Percentiles rank a stretch among this genome's conserved stretches.
Conservation (phyloP, 2,888 invertebrate genomes). For the Cerceris rybyensis region DNA sequence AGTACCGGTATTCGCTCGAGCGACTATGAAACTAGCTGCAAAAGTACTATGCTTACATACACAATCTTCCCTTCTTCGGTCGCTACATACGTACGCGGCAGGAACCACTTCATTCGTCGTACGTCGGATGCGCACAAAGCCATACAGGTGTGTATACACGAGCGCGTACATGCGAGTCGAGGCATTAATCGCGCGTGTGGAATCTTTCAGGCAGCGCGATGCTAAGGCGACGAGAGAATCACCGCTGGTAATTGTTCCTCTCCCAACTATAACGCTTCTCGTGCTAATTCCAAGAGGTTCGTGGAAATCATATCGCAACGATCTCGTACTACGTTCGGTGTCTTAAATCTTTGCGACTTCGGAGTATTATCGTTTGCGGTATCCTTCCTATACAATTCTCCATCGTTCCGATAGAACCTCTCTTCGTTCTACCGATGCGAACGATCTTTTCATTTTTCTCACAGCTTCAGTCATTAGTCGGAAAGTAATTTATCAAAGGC, state of each 20-base stretch:
- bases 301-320: slow-evolving; percentile 23
- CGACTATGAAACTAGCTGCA: slow-evolving; percentile 49
- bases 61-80: slow-evolving; percentile 35
- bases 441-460: background rate
- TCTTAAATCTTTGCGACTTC: no score
- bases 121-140: slow-evolving; percentile 11
- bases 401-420: background rate
- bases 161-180: slow-evolving; percentile 22
- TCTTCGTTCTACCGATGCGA: background rate
- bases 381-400: no score
- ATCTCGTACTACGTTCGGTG: no score
- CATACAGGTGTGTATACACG: slow-evolving; percentile 26
- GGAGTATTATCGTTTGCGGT: no score
- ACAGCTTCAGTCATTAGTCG: background rate
- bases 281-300: slow-evolving; percentile 24
- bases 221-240: slow-evolving; percentile 29
- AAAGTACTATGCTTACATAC: slow-evolving; percentile 35
- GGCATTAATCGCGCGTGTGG: slow-evolving; percentile 31
- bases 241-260: slow-evolving; percentile 38
- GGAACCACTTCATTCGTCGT: slow-evolving; percentile 37
- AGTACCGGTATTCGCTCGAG: slow-evolving; percentile 53
- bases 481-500: slow-evolving; percentile 31
- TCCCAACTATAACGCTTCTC: slow-evolving; percentile 9
- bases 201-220: slow-evolving; percentile 25
- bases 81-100: slow-evolving; percentile 11